Base-by-base conservation (phyloP, 2,888 invertebrate species). In the Eucriotettix oculatus region DNA sequence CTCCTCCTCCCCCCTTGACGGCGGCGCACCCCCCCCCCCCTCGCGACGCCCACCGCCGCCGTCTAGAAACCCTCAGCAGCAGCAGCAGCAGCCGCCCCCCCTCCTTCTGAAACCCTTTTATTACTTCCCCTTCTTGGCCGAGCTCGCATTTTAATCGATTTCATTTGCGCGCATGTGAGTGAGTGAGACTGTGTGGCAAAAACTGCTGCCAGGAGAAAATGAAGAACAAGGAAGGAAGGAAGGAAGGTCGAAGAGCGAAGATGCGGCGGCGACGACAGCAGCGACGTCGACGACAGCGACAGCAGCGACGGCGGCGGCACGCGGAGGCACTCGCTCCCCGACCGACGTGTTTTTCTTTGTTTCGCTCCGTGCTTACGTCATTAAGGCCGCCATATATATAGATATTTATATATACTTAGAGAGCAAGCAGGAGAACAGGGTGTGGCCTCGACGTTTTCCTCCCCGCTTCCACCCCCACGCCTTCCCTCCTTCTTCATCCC, bases 101-200 rank as follows among this genome's bases (percentile, higher is more conserved):
- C 62, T 60, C 48, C 61, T 55, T 42, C 58, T 42, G 58, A 62
- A 59, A 60, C 60, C 62, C 64, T 62, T 55, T 64, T 64, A 64
- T 64, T 64, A 64, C 62, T 64, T 64, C 64, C 62, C 64, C 64
- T 62, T 56, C 60, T 58, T 60, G 62, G 61, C 61, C 60, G 63
- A 62, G 65, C 67, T 78, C 79, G 79, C 79, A 79, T 79, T 80
- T 80, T 80, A 80, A 81, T 80, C 80, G 80, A 81, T 81, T 80
- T 79, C 80, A 80, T 80, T 80, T 79, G 79, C 79, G 74, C 74
- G 79, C 79, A 79, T 79, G 79, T 79, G 79, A 63, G 61, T 54
- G 56, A 58, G 58, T 59, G 57, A 78, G 78, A 71, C 75, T 74
- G 78, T 48, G 48, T 78, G 73, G 75, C 75, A 74, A 75, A 64